Evolutionary conservation across 2,888 invertebrate genomes (phyloP).

Genomic region (Dolichopus griseipennis): DNA sequence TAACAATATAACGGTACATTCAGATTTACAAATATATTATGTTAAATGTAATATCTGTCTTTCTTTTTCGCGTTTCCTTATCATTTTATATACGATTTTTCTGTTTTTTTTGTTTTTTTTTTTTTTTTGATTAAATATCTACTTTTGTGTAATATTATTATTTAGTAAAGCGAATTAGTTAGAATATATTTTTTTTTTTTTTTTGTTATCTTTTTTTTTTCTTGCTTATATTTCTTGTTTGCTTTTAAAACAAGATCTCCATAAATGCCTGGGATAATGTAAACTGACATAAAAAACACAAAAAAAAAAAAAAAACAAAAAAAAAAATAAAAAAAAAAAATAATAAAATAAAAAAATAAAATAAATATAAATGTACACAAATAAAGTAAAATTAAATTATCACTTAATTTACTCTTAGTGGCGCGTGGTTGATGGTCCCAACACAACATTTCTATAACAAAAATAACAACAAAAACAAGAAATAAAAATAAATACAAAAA

Average conservation of each 20-base stretch:
- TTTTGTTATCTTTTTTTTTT: neutral
- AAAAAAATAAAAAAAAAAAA: neutral
- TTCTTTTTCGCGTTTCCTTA: no score
- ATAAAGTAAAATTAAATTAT: conserved; percentile 14
- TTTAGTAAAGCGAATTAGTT: conserved; percentile 1
- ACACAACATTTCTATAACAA: no score
- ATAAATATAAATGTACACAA: neutral
- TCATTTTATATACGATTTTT: no score
- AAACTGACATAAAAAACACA: conserved; percentile 3
- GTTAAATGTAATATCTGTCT: no score
- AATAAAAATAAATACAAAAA: no score
- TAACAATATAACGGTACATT: no score
- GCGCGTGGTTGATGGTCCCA: neutral
- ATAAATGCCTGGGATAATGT: conserved; percentile 12
- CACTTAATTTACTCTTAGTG: conserved; percentile 12
- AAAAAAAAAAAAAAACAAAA: no score
- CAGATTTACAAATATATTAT: no score
- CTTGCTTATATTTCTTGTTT: neutral
- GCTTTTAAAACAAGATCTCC: neutral
- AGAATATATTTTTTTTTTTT: neutral
- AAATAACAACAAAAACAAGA: neutral
- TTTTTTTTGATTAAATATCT: neutral
- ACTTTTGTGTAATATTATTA: neutral
- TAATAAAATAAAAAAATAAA: neutral
- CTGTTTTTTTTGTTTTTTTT: neutral